Percentiles rank a stretch among this genome's conserved stretches.
Conservation (phyloP, 2,113 vertebrate genomes). For the Siphamia tubifer region DNA sequence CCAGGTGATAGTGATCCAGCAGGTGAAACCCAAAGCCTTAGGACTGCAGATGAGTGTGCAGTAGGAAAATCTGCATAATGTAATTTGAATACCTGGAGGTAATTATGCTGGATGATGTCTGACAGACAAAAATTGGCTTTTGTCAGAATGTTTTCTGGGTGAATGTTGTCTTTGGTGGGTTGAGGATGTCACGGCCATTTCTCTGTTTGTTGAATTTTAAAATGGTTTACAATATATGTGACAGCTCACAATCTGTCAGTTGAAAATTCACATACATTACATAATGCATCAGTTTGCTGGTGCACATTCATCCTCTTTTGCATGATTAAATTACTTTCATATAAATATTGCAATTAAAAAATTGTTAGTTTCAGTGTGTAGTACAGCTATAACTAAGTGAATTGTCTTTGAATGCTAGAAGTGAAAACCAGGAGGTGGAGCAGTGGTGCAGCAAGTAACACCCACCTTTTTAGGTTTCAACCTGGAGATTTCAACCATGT, state of each 20-base stretch:
- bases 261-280: neutral
- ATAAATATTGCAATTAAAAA: neutral
- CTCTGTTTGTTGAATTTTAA: no score
- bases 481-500: no score
- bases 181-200: neutral
- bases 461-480: neutral
- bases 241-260: neutral
- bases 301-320: neutral
- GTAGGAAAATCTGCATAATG: neutral
- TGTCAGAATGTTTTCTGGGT: neutral
- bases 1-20: constrained; percentile 63
- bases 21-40: constrained; percentile 59
- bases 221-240: no score
- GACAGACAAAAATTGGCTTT: neutral
- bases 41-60: neutral
- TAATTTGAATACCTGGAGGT: neutral
- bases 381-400: neutral
- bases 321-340: neutral
- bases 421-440: constrained; percentile 29
- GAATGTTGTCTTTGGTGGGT: neutral
- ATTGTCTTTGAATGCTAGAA: neutral
- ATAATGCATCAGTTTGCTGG: neutral
- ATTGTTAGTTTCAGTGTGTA: neutral
- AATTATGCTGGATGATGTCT: neutral
- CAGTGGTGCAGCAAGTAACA: neutral